Evolutionary conservation across 2,113 vertebrate species (phyloP), one percentile per base, ranked within the genome.

Genomic region (Casuarius casuarius): DNA sequence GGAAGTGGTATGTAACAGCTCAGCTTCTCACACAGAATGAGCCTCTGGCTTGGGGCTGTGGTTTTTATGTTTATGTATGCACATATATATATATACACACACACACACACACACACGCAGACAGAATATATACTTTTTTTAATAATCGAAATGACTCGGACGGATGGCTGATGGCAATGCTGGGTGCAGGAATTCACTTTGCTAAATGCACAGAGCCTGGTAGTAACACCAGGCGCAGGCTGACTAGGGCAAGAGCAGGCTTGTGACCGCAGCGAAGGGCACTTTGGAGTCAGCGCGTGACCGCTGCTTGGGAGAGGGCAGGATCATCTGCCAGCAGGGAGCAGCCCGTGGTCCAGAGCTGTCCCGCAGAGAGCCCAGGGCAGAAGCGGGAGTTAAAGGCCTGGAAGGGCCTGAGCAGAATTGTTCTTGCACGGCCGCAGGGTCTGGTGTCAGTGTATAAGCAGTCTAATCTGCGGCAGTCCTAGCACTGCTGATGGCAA

Each of bases 1-100:
- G 90, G 93, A 96, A 97, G 89, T 95, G 81, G 92, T 95, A 77
- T 94, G 68, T 89, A 95, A 80, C 77, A 96, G 90, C 87, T 95
- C 88, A n/a, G 67, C 76, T 91, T 96, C 96, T 94, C 90, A 38
- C 93, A 85, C 17, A 94, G 93, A 96, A 59, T 21, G 63, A 95
- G 72, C 78, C 52, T 93, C 77, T 95, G 92, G 92, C 90, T 86
- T 56, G 49, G 65, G 79, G 74, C 92, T 94, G 71, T 95, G 78
- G 72, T 16, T 96, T 96, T 88, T 90, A 40, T 78, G 51, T 90
- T 89, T 78, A 17, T 87, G 23, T n/a, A 5, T 75, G 29, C 42
- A 65, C 74, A 31, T 46, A 35, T 14, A 33, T 26, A 35, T n/a
- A 33, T 31, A 18, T 20, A 33, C 9, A 20, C 13, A 68, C 6